Base-by-base conservation (phyloP, 2,888 invertebrate genomes). In the Diarsia mendica region DNA sequence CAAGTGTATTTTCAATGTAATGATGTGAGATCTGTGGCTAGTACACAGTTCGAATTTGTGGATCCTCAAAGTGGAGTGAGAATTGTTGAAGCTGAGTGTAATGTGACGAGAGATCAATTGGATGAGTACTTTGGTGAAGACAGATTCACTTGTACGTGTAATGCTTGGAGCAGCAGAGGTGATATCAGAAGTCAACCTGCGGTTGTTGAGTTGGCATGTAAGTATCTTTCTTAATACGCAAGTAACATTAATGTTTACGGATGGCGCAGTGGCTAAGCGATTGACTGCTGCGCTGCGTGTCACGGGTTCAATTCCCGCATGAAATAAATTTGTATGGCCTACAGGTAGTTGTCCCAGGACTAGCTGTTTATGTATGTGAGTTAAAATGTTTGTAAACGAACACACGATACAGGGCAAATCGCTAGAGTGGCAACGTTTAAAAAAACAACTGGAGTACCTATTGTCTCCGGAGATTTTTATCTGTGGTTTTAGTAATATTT, bases 51-150 rank as follows among this genome's bases (percentile, higher is more conserved):
- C 89, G 98, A 98, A 89, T 98, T 98, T 92, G 98, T 98, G 79
- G 98, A 99, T 93, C 98, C 99, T 60, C 98, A 98, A 92, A 98
- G 98, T 75, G 99, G 99, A 77, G 98, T 98, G 67, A 97, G 98
- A 87, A 98, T 98, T 91, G 98, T 98, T 87, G 99, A 99, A 92
- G 98, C 98, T 65, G 98, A 98, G 88, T 97, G 98, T 86, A 98
- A 99, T 92, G 98, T 99, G 86, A 98, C 98, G 60, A 97, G 99
- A 85, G 98, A 98, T 94, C 98, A 98, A 92, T 98, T 99, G 87
- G 99, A 99, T 91, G 99, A 99, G 92, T 99, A 98, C 95, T 99
- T 98, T 91, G 99, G 98, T 79, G 98, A 98, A 91, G 98, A 98
- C 75, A 97, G 98, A 88, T 99, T 98, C 94, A 98, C 98, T 89